These are phyloP conservation scores for Scaptomyza reducta DNA, from an alignment of 2,888 invertebrate genomes.

Conservation along the genomic window DNA sequence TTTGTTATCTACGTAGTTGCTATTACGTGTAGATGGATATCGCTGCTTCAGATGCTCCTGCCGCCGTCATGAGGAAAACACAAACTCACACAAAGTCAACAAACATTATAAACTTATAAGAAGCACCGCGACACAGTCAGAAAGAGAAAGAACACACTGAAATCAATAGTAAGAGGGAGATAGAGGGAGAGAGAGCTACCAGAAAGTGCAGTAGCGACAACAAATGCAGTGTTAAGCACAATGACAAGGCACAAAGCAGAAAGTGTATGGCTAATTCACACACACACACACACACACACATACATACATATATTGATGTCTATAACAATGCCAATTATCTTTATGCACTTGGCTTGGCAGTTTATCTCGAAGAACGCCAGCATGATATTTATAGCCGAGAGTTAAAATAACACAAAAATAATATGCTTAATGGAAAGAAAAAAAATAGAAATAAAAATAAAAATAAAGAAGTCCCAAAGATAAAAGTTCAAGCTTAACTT, in stretches of 20 bases:
- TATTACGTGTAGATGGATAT: constrained; percentile 51
- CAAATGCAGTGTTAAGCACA: constrained; percentile 26
- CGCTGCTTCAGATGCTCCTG: constrained; percentile 39
- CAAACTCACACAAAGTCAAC: constrained; percentile 48
- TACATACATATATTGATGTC: constrained; percentile 3
- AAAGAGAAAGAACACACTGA: not conserved
- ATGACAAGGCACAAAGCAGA: constrained; percentile 15
- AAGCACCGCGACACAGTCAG: constrained; percentile 10
- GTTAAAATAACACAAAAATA: not conserved
- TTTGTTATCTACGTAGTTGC: constrained; percentile 39
- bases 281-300: not conserved
- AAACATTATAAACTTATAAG: constrained; percentile 52
- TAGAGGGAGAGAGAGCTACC: not conserved
- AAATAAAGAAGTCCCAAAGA: not conserved
- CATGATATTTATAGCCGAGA: not conserved
- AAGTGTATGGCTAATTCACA: constrained; percentile 4
- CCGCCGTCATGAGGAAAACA: constrained; percentile 44
- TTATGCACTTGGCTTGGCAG: constrained; percentile 16
- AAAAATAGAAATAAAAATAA: too few relatives aligned
- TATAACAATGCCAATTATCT: constrained; percentile 26
- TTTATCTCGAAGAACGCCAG: not conserved
- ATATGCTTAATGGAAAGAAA: not conserved
- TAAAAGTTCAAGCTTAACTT: too few relatives aligned
- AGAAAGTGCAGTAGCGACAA: constrained; percentile 1
- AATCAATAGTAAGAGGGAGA: too few relatives aligned